Conservation (phyloP, 2,113 vertebrate species). For the Eira barbara region DNA sequence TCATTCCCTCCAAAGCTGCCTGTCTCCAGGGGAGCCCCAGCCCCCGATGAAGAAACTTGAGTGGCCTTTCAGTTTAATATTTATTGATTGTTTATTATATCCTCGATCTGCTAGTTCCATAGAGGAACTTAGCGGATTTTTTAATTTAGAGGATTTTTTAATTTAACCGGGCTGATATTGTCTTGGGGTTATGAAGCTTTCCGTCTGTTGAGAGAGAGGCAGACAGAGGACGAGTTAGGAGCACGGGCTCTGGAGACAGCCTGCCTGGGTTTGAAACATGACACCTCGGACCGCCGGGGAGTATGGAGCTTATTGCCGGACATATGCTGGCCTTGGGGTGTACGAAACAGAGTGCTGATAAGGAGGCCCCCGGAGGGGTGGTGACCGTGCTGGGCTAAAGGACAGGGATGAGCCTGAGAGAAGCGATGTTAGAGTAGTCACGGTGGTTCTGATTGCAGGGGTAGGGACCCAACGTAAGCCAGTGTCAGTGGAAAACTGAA, state of each 20-base stretch:
- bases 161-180: neutral
- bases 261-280: neutral
- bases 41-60: neutral
- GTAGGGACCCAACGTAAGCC: neutral
- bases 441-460: accelerated
- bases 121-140: no score
- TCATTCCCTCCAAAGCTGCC: neutral
- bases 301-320: accelerated
- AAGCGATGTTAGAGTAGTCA: accelerated
- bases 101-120: neutral
- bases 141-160: neutral
- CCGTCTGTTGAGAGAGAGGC: neutral
- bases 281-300: accelerated
- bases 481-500: neutral
- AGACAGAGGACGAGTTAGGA: accelerated
- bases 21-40: neutral
- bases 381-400: accelerated
- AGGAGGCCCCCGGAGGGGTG: no score
- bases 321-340: accelerated
- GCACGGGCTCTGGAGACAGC: neutral
- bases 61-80: no score
- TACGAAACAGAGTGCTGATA: accelerated
- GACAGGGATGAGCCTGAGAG: no score
- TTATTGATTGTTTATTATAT: accelerated
- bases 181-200: neutral